Percentiles rank a stretch among this genome's conserved stretches.
These are phyloP conservation scores for Amniataba percoides DNA, from an alignment of 2,797 vertebrate genomes.

Conservation along the genomic window DNA sequence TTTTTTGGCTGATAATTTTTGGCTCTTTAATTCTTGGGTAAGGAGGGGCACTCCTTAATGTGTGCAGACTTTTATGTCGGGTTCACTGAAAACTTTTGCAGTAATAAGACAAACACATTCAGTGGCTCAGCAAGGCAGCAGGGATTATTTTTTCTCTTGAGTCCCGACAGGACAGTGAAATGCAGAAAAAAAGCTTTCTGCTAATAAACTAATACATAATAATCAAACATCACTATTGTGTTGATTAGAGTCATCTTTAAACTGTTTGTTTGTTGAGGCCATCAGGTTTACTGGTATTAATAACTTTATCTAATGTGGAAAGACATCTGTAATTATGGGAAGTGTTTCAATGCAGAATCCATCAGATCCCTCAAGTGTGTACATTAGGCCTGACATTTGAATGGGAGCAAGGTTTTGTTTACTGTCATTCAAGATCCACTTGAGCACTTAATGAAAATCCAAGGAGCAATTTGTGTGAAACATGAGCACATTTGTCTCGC, in stretches of 20 bases:
- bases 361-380: conserved; percentile 36
- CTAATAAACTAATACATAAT: too few relatives aligned
- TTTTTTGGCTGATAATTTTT: conserved; percentile 5
- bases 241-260: conserved; percentile 13
- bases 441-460: conserved; percentile 65
- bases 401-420: conserved; percentile 64
- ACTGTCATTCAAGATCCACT: conserved; percentile 67
- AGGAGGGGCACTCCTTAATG: not conserved
- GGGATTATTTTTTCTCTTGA: conserved; percentile 10
- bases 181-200: conserved; percentile 23
- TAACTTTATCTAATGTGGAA: conserved; percentile 36
- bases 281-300: conserved; percentile 32
- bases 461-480: conserved; percentile 65
- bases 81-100: conserved; percentile 21
- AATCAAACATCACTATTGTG: conserved; percentile 19
- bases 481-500: conserved; percentile 54
- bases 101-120: conserved; percentile 24
- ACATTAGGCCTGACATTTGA: conserved; percentile 64
- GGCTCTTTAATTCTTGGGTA: not conserved
- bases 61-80: not conserved
- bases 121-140: conserved; percentile 20
- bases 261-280: conserved; percentile 14
- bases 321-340: conserved; percentile 37
- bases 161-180: conserved; percentile 22
- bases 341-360: conserved; percentile 27